Evolutionary conservation across 2,888 invertebrate genomes (phyloP).

Genomic region (Salticus scenicus): DNA sequence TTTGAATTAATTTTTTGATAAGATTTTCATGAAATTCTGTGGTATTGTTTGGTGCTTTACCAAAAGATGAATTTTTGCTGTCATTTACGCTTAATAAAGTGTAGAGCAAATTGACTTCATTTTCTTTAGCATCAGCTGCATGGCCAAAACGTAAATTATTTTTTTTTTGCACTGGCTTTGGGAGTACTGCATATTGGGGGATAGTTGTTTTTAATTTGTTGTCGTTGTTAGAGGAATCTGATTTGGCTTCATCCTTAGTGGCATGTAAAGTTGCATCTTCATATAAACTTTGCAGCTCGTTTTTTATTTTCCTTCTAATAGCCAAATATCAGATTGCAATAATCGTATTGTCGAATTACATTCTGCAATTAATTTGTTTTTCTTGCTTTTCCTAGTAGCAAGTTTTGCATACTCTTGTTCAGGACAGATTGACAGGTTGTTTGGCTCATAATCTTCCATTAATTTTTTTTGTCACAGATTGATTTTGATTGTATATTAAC

Average conservation of each 20-base stretch:
- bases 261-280: conserved; percentile 4
- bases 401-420: background rate
- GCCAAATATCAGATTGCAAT: background rate
- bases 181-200: no score
- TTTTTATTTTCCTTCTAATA: background rate
- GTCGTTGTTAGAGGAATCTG: background rate
- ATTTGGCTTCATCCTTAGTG: background rate
- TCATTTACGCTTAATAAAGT: no score
- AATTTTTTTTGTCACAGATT: background rate
- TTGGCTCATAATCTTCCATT: background rate
- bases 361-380: background rate
- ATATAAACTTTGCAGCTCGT: background rate
- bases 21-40: no score
- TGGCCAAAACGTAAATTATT: no score
- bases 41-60: no score
- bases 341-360: background rate
- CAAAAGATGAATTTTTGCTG: no score
- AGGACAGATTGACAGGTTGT: background rate
- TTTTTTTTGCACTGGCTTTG: no score
- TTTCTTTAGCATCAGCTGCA: no score
- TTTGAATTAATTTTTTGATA: no score
- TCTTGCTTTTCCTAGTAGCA: background rate
- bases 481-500: background rate
- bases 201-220: no score
- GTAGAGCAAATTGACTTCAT: no score